Base-by-base conservation (phyloP, 2,113 vertebrate genomes). In the Gymnobelideus leadbeateri region DNA sequence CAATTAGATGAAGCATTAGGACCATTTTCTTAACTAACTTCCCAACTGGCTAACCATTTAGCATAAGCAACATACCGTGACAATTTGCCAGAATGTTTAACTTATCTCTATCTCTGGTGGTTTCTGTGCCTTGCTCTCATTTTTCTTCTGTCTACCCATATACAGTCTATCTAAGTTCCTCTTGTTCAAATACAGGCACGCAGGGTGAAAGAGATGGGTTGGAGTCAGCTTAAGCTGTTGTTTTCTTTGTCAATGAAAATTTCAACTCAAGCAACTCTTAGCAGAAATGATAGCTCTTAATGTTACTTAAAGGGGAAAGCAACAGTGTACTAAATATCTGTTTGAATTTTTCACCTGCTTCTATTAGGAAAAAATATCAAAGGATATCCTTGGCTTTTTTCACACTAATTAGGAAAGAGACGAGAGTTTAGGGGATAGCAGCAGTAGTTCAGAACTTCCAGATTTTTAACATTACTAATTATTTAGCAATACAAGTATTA, bases 1-100 rank as follows among this genome's bases (percentile, higher is more conserved):
- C 98, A 98, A 98, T 99, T 98, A 98, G 97, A 97, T 93, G 93
- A 98, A 98, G 96, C 96, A 98, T 98, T 98, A 98, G 95, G 98
- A 95, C 95, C 97, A 97, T 97, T 98, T 95, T 98, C 96, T 98
- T 98, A 98, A 98, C 98, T 97, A 98, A 98, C 97, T 98, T 98
- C 97, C 97, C 98, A 98, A 98, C 94, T 95, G 97, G 96, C 98
- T 97, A 97, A 91, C 97, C 96, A 96, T 96, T 96, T 96, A 98
- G 94, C 89, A 97, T 96, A 97, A 98, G 98, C 98, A 98, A 98
- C 93, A 97, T 96, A 97, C 97, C 5, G 0, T 98, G 98, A 98
- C 98, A 98, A 97, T 93, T 97, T 98, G 96, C 96, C 98, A 98
- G 96, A 90, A 19, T 97, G 97, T 97, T 98, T 96, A 96, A 97